A percentile compares a stretch with the other conserved stretches of the same genome.
These are phyloP conservation scores for Drosophila trapezifrons DNA, from an alignment of 1,140 invertebrate species.

Conservation along the genomic window DNA sequence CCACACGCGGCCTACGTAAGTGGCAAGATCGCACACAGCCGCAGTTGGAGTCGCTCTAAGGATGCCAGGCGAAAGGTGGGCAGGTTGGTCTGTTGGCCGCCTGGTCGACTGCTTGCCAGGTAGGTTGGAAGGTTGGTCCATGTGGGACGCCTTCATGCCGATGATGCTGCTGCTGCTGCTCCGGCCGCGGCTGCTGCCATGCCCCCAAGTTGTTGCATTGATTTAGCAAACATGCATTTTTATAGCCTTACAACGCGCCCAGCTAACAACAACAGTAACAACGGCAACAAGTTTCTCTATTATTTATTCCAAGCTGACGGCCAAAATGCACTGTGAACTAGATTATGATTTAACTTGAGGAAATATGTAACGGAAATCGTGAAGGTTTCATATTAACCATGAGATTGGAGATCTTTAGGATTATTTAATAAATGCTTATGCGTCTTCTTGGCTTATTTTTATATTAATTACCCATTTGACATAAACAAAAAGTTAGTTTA, in stretches of 20 bases:
- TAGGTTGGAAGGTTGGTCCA: slow-evolving; percentile 64
- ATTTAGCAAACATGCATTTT: slow-evolving; percentile 83
- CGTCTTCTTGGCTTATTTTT: too few species aligned
- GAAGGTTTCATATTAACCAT: too few species aligned
- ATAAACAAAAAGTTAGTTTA: too few species aligned
- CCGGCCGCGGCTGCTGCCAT: slow-evolving; percentile 60
- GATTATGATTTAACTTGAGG: too few species aligned
- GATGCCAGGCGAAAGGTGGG: slow-evolving; percentile 80
- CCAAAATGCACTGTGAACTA: slow-evolving; percentile 18
- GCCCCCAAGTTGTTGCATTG: slow-evolving; percentile 83
- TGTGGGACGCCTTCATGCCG: slow-evolving; percentile 70
- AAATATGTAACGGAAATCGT: neutral
- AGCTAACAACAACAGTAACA: slow-evolving; percentile 59
- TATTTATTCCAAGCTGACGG: slow-evolving; percentile 76
- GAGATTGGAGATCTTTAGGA: too few species aligned
- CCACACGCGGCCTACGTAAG: slow-evolving; percentile 83
- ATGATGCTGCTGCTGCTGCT: slow-evolving; percentile 31
- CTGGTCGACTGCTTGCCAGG: slow-evolving; percentile 15
- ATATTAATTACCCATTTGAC: too few species aligned
- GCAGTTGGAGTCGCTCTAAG: slow-evolving; percentile 59
- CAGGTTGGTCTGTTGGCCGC: slow-evolving; percentile 54
- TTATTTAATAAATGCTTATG: too few species aligned
- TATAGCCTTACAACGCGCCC: slow-evolving; percentile 81
- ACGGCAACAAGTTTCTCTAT: slow-evolving; percentile 78
- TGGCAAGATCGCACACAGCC: slow-evolving; percentile 80